Evolutionary conservation across 2,797 vertebrate species (phyloP), one percentile per base, ranked within the genome.

Genomic region (Todus mexicanus): DNA sequence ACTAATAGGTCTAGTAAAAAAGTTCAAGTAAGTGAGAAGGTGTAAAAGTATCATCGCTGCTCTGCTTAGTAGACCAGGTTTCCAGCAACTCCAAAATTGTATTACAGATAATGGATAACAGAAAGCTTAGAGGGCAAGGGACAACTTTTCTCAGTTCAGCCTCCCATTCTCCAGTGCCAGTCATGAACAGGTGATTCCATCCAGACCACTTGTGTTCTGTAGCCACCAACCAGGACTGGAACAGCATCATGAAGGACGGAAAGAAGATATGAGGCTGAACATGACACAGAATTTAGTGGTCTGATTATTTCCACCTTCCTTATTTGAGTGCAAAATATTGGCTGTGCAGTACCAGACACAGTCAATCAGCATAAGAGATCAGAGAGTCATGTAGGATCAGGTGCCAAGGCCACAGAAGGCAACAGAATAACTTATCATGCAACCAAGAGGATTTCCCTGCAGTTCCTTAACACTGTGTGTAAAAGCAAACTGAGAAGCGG

Each of bases 11-110:
- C 60, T 90, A 77, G 19, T 42, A 72, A 83, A 89, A 91, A 92
- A 65, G 54, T 88, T 92, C 73, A 35, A 87, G 48, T 33, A 72
- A 94, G 56, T 71, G 87, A 94, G 86, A 96, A 92, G 87, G 33
- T 10, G 4, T 68, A 42, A 45, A 89, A 84, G 9, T 74, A 68
- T 80, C 57, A 27, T 47, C 84, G 54, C 37, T 73, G 21, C 37
- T 70, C 31, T 57, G 33, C 4, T 9, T 54, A 26, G 35, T 20
- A 80, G 50, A 57, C n/a, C 35, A 81, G 27, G 26, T 84, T 86
- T 87, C 59, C 76, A 89, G 37, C 18, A 84, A 43, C 22, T 51
- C 29, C 47, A 65, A 56, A 92, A 89, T 4, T 77, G 38, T 1
- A 0, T 37, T 43, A 29, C 17, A 81, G 37, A 43, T 21, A 54